phyloP scores from a whole-genome alignment of 2,113 vertebrate genomes.

The Pholis gunnellus region DNA sequence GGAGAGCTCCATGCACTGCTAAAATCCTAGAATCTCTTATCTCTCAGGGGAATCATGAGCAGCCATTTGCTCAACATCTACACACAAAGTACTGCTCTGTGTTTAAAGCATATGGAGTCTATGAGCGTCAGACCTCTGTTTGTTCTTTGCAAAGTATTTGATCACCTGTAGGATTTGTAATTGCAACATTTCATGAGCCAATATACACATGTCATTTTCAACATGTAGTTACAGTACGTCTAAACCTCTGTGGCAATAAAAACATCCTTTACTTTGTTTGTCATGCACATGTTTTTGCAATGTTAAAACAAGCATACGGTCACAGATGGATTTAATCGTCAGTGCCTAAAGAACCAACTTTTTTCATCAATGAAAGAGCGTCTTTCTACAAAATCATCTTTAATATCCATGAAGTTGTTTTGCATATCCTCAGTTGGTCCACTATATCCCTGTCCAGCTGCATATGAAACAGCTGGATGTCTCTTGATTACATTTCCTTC shows the following conservation, averaged over 20 bases:
- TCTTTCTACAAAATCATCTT: conserved; percentile 3
- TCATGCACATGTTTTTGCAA: conserved; percentile 13
- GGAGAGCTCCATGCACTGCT: not conserved
- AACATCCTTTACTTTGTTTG: conserved; percentile 6
- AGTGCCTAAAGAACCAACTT: not conserved
- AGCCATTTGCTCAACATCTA: conserved; percentile 29
- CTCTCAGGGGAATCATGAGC: conserved; percentile 30
- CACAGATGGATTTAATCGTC: not conserved
- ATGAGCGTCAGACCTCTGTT: conserved; percentile 59
- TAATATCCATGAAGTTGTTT: conserved; percentile 4
- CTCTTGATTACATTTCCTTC: conserved; percentile 59
- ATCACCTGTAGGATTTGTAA: conserved; percentile 71
- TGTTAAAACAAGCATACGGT: not conserved
- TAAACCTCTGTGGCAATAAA: conserved; percentile 9
- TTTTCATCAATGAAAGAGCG: not conserved
- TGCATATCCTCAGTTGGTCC: conserved; percentile 24
- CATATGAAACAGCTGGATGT: conserved; percentile 59
- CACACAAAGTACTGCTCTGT: conserved; percentile 29
- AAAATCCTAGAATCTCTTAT: conserved; percentile 16
- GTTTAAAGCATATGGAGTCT: conserved; percentile 37
- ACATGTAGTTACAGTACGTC: not conserved
- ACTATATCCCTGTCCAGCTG: not conserved
- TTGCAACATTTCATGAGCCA: conserved; percentile 71
- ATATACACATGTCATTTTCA: conserved; percentile 47
- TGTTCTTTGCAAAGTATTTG: conserved; percentile 70